These are phyloP conservation scores for Phallusia fumigata DNA, from an alignment of 23 tunicate species.

Conservation along the genomic window DNA sequence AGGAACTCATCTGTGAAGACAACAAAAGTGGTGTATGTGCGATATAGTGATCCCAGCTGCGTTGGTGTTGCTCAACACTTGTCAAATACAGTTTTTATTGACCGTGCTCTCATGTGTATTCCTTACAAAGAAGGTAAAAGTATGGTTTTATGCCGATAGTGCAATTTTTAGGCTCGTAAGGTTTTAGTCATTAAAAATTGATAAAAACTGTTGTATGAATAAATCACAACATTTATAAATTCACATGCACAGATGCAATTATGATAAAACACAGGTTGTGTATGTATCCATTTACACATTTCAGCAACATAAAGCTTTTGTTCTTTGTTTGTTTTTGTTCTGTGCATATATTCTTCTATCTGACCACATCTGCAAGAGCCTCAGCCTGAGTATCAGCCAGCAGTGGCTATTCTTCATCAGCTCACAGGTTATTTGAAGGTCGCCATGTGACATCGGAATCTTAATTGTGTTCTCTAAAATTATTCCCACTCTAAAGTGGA, in stretches of 20 bases:
- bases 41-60: conserved; percentile 33
- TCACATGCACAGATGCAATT: background rate
- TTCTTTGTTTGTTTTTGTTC: conserved; percentile 11
- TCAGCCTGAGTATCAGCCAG: conserved; percentile 1
- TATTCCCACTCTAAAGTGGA: no score
- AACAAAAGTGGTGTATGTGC: conserved; percentile 71
- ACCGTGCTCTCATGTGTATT: conserved; percentile 87
- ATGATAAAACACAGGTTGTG: no score
- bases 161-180: background rate
- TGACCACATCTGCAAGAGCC: background rate
- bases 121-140: conserved; percentile 76
- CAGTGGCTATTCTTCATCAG: conserved; percentile 1
- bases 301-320: background rate
- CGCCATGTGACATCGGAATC: background rate
- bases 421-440: background rate
- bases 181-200: background rate
- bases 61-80: conserved; percentile 84
- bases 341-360: conserved; percentile 6
- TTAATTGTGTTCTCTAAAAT: no score
- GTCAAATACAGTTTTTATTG: conserved; percentile 88
- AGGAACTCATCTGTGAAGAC: conserved; percentile 48
- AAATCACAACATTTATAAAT: background rate
- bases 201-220: background rate
- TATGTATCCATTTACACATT: no score
- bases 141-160: background rate